Evolutionary conservation across 2,888 invertebrate species (phyloP).

Genomic region (Neelides folsomi): DNA sequence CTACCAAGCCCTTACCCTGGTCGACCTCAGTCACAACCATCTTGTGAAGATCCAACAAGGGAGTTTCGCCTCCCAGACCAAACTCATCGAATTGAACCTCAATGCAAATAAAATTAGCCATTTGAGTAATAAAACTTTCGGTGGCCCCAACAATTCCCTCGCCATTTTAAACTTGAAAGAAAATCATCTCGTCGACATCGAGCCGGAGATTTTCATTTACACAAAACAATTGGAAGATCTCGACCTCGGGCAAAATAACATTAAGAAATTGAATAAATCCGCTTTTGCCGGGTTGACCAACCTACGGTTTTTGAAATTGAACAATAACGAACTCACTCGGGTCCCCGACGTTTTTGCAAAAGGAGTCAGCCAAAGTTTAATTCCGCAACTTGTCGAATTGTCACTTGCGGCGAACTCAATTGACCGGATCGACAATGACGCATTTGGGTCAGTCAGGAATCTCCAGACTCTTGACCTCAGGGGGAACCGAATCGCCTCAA

Average conservation of each 20-base stretch:
- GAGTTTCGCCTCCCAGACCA: constrained; percentile 66
- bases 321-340: constrained; percentile 65
- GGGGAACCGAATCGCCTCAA: constrained; percentile 65
- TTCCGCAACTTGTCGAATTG: constrained; percentile 67
- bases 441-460: constrained; percentile 61
- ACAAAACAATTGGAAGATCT: constrained; percentile 66
- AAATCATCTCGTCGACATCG: constrained; percentile 67
- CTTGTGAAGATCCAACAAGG: constrained; percentile 64
- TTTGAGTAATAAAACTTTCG: constrained; percentile 64
- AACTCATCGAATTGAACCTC: constrained; percentile 66
- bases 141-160: constrained; percentile 48
- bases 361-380: constrained; percentile 17
- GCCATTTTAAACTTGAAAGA: constrained; percentile 67
- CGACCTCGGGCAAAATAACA: constrained; percentile 67
- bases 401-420: constrained; percentile 74
- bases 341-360: constrained; percentile 45
- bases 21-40: constrained; percentile 72
- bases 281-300: constrained; percentile 63
- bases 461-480: constrained; percentile 63
- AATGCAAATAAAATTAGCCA: constrained; percentile 73
- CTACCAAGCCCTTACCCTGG: constrained; percentile 69
- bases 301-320: constrained; percentile 65
- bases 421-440: constrained; percentile 57
- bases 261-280: constrained; percentile 60
- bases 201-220: constrained; percentile 57